These are phyloP conservation scores for Phaethornis superciliosus DNA, from an alignment of 2,113 vertebrate genomes.

Conservation along the genomic window DNA sequence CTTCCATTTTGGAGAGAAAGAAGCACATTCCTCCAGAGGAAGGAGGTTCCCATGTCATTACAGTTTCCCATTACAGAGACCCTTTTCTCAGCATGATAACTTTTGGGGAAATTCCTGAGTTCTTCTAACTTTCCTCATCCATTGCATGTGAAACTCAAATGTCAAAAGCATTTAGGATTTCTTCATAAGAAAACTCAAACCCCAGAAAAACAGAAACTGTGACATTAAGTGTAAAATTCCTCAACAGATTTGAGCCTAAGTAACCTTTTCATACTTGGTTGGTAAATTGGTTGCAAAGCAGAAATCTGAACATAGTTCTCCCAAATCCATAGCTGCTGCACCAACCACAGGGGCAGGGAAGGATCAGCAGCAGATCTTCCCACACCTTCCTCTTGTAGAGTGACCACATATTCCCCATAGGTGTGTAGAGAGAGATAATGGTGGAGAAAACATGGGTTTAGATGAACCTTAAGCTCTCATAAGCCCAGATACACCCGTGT, in stretches of 20 bases:
- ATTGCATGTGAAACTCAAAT: background rate
- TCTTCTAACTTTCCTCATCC: background rate
- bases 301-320: background rate
- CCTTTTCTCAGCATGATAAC: background rate
- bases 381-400: background rate
- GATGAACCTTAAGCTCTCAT: background rate
- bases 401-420: background rate
- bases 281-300: background rate
- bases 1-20: background rate
- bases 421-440: background rate
- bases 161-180: background rate
- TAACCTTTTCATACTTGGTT: background rate
- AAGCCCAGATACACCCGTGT: background rate
- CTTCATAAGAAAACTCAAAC: background rate
- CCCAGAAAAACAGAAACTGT: fast-evolving
- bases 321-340: background rate
- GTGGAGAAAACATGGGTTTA: background rate
- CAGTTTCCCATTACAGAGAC: background rate
- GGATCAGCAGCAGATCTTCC: background rate
- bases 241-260: background rate
- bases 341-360: background rate
- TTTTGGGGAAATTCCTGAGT: background rate
- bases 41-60: background rate
- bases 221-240: background rate
- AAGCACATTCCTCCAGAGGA: background rate